Percentiles rank a stretch among this genome's conserved stretches.
These are phyloP conservation scores for Schlechtendalia chinensis DNA, from an alignment of 1,140 invertebrate genomes.

Conservation along the genomic window DNA sequence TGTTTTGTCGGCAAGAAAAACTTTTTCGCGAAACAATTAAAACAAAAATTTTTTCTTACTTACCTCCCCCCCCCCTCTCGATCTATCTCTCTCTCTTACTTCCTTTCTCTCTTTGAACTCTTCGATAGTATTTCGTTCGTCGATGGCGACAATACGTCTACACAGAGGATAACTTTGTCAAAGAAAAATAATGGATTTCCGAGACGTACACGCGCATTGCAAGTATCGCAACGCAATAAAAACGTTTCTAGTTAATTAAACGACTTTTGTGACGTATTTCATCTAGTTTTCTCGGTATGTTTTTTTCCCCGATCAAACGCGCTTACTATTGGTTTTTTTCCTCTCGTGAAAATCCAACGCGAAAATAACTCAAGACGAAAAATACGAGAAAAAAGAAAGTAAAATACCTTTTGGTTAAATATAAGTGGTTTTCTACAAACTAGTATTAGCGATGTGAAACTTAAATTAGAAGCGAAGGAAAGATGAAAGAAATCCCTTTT, in stretches of 20 bases:
- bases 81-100: no score
- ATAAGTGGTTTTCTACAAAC: conserved; percentile 9
- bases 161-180: neutral
- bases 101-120: no score
- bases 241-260: conserved; percentile 13
- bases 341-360: neutral
- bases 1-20: neutral
- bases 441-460: neutral
- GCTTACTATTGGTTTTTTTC: neutral
- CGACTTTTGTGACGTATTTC: conserved; percentile 19
- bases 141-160: no score
- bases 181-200: neutral
- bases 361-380: neutral
- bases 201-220: neutral
- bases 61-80: no score
- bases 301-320: neutral
- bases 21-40: no score
- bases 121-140: no score
- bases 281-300: conserved; percentile 2
- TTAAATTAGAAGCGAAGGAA: conserved; percentile 9
- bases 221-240: neutral
- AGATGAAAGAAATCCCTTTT: conserved; percentile 39
- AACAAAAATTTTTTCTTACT: no score
- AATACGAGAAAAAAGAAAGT: neutral
- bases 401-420: conserved; percentile 17